These are phyloP conservation scores for Acanthococcus lagerstroemiae DNA, from an alignment of 2,888 invertebrate genomes.

Conservation along the genomic window DNA sequence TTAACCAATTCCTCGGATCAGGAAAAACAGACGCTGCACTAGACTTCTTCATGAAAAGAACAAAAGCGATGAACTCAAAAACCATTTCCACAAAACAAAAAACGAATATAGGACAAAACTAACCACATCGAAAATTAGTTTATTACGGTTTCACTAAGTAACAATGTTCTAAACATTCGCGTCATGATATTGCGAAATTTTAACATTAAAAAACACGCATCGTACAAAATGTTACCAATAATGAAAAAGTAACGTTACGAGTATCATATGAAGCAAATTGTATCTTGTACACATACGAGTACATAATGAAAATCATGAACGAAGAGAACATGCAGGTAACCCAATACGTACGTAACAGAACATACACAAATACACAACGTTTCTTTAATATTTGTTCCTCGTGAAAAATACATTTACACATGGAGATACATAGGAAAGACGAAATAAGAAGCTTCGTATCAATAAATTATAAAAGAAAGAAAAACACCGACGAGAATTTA, in stretches of 20 bases:
- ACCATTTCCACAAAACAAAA: too few relatives aligned
- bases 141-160: conserved; percentile 21
- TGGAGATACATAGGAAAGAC: neutral
- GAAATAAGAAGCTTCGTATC: conserved; percentile 14
- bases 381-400: neutral
- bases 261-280: too few relatives aligned
- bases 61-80: too few relatives aligned
- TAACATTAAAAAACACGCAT: neutral
- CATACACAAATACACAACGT: neutral
- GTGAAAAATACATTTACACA: neutral
- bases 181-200: neutral
- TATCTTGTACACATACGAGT: too few relatives aligned
- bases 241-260: too few relatives aligned
- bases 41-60: too few relatives aligned
- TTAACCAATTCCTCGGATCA: too few relatives aligned
- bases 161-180: conserved; percentile 11
- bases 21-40: too few relatives aligned
- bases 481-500: neutral
- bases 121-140: too few relatives aligned
- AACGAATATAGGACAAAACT: too few relatives aligned
- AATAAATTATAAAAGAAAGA: too few relatives aligned
- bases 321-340: neutral
- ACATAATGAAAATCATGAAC: neutral
- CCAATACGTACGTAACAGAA: neutral
- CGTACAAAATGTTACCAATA: too few relatives aligned